Conservation (phyloP, 2,113 vertebrate species). For the Platysternon megacephalum region DNA sequence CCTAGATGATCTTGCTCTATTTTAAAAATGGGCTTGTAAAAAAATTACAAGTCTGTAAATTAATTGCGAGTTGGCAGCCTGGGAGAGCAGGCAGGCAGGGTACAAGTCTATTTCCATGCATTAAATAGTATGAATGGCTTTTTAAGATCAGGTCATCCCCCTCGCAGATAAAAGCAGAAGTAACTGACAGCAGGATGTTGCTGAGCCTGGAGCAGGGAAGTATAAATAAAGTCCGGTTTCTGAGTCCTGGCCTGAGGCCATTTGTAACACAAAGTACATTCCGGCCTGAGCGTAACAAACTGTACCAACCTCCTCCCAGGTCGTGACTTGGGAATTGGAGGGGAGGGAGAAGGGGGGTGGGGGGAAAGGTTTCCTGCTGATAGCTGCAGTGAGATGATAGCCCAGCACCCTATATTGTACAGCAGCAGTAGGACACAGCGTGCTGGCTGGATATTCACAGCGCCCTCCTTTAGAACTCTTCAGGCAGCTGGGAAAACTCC, state of each 20-base stretch:
- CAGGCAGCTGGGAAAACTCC: conserved; percentile 14
- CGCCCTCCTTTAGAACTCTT: not conserved
- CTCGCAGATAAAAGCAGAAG: not conserved
- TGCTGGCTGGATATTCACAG: not conserved
- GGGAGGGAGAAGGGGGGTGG: conserved; percentile 27
- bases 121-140: not conserved
- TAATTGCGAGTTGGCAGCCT: not conserved
- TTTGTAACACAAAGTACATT: conserved; percentile 83
- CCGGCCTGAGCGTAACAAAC: conserved; percentile 80
- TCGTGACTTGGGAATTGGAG: conserved; percentile 28
- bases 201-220: conserved; percentile 54
- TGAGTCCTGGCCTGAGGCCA: conserved; percentile 78
- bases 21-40: not conserved
- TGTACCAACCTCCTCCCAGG: conserved; percentile 78
- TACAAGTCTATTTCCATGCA: not conserved
- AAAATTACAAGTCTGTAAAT: not conserved
- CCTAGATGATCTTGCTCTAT: not conserved
- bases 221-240: conserved; percentile 79
- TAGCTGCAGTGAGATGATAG: conserved; percentile 41
- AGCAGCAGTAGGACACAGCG: not conserved
- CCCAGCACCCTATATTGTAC: conserved; percentile 35
- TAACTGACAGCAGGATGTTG: conserved; percentile 69
- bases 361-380: conserved; percentile 41
- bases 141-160: not conserved
- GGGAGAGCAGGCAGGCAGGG: not conserved